Percentiles rank a stretch among this genome's conserved stretches.
These are phyloP conservation scores for Euplagia quadripunctaria DNA, from an alignment of 2,888 invertebrate genomes.

Conservation along the genomic window DNA sequence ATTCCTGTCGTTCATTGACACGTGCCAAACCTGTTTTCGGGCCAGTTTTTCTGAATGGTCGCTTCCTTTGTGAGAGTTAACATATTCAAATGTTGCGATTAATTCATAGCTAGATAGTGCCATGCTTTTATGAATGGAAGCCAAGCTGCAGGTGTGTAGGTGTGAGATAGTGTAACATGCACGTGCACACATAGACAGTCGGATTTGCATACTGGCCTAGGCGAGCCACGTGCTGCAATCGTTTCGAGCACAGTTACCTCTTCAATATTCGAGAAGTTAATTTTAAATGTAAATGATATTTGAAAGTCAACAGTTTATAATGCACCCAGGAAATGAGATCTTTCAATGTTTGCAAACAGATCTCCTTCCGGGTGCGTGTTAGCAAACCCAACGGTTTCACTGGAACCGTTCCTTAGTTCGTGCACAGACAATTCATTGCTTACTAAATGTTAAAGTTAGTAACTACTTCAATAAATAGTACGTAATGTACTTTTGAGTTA, in stretches of 20 bases:
- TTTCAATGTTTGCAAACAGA: conserved; percentile 61
- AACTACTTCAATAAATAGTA: not conserved
- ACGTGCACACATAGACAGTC: conserved; percentile 66
- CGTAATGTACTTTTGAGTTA: not conserved
- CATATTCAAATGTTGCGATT: conserved; percentile 88
- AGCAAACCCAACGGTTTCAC: conserved; percentile 39
- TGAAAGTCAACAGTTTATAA: conserved; percentile 76
- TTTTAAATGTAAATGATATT: conserved; percentile 82
- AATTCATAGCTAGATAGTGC: conserved; percentile 86
- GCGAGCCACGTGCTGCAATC: conserved; percentile 80
- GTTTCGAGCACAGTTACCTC: conserved; percentile 80
- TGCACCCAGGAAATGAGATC: conserved; percentile 61
- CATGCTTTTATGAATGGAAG: conserved; percentile 86
- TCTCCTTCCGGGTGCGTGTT: conserved; percentile 54
- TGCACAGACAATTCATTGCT: conserved; percentile 40
- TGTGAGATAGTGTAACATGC: conserved; percentile 60
- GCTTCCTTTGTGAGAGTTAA: conserved; percentile 86
- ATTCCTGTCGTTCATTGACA: conserved; percentile 86
- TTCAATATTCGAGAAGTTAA: conserved; percentile 82
- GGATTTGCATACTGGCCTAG: conserved; percentile 82
- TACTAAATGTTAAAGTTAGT: conserved; percentile 21
- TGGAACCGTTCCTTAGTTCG: conserved; percentile 35
- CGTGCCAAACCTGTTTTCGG: conserved; percentile 86
- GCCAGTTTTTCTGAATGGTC: conserved; percentile 85
- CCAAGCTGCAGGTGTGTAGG: conserved; percentile 70